Base-by-base conservation (phyloP, 2,888 invertebrate species). In the Phyllotreta striolata region DNA sequence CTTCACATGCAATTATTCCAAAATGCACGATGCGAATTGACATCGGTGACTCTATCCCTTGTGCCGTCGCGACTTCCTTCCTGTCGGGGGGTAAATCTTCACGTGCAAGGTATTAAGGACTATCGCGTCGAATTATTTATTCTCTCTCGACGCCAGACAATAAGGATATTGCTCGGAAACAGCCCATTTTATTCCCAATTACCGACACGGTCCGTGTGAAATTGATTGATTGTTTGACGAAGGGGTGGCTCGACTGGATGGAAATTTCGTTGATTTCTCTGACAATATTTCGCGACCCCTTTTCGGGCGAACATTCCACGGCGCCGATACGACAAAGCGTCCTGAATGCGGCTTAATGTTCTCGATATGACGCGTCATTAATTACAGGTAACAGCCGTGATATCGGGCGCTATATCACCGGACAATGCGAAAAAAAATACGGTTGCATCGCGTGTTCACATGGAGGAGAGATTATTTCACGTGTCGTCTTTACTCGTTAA, bases 361-460 rank as follows among this genome's bases (percentile, higher is more conserved):
- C 73, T 73, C 77, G 71, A 75, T 75, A 78, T 78, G 80, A 80
- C 80, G 73, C 73, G 76, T 79, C 80, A 79, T 80, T 80, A 80
- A 80, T 80, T 79, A 79, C 76, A 71, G 76, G 75, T 80, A 79
- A 79, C 79, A 77, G 75, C 76, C 74, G 74, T 73, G 73, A 74
- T 74, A 74, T 74, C 72, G 71, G 74, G 73, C 76, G 75, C 76
- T 76, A 73, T 76, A 78, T 76, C 77, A 75, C 73, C 74, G 54
- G 73, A 75, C 75, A 77, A 77, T 77, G 71, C 73, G 68, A 74
- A 73, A 75, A 24, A 24, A 77, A 77, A 77, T 77, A 75, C 75
- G 73, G 72, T 71, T 75, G 76, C 76, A 77, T 78, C 67, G 65
- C 58, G 55, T 62, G 69, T 67, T 66, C 67, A 66, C 67, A 64